Evolutionary conservation across 2,113 vertebrate species (phyloP).

Genomic region (Noctilio leporinus): DNA sequence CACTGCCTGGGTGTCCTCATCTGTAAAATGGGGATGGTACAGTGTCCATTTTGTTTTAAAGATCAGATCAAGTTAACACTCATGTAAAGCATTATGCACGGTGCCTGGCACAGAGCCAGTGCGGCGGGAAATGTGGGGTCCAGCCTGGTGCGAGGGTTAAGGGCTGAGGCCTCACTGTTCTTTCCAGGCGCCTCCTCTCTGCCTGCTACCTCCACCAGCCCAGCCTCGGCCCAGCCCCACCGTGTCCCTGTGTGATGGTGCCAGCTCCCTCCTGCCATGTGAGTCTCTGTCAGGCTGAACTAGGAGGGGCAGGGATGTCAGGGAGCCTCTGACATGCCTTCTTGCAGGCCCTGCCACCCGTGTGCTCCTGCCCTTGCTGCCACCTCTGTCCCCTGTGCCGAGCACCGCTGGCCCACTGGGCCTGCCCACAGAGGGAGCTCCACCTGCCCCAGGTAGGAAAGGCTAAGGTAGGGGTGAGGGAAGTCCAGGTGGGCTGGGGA

Average conservation of each 20-base stretch:
- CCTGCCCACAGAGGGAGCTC: background rate
- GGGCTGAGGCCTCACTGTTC: background rate
- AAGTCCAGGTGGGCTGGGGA: background rate
- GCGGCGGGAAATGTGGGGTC: background rate
- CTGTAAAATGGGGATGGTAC: background rate
- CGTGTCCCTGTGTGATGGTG: background rate
- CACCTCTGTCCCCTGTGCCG: conserved; percentile 51
- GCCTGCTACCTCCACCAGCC: background rate
- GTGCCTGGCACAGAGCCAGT: background rate
- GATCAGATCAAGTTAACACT: accelerated
- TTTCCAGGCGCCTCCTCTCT: conserved; percentile 46
- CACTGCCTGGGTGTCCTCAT: background rate
- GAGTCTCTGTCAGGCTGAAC: background rate
- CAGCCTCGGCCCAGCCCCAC: background rate
- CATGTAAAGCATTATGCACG: accelerated
- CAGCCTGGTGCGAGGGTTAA: background rate
- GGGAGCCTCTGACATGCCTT: background rate
- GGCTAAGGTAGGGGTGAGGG: accelerated
- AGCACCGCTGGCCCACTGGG: conserved; percentile 9
- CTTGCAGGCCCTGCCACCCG: conserved; percentile 43
- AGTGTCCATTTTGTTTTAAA: background rate
- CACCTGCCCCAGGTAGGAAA: conserved; percentile 23
- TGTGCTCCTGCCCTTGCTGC: conserved; percentile 37
- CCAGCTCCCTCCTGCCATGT: background rate
- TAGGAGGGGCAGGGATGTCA: accelerated